Percentiles rank a stretch among this genome's conserved stretches.
Evolutionary conservation across 2,888 invertebrate species (phyloP).

Genomic region (Mimas tiliae): DNA sequence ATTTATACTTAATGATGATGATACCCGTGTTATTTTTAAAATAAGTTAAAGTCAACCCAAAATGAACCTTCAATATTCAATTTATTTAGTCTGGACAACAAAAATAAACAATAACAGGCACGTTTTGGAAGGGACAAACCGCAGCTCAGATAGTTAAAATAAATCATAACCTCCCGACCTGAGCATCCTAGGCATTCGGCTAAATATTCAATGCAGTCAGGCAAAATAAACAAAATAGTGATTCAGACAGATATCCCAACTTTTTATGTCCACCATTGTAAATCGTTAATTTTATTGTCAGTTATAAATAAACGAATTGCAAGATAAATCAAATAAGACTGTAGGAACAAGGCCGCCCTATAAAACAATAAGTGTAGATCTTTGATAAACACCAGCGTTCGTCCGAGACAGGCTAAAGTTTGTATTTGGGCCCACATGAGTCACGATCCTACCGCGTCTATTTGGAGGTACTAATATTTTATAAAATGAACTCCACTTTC

Average conservation of each 20-base stretch:
- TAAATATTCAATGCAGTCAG: conserved; percentile 41
- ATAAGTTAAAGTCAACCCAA: conserved; percentile 17
- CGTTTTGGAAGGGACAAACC: conserved; percentile 39
- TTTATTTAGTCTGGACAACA: conserved; percentile 23
- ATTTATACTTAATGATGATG: conserved; percentile 11
- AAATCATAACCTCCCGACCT: conserved; percentile 38
- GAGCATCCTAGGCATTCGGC: conserved; percentile 36
- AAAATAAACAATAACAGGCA: conserved; percentile 36
- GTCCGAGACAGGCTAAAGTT: conserved; percentile 25
- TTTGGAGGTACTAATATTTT: conserved; percentile 8
- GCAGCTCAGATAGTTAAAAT: conserved; percentile 42
- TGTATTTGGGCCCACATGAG: conserved; percentile 30
- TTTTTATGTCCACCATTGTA: conserved; percentile 50
- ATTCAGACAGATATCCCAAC: conserved; percentile 45
- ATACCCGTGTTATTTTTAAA: background rate
- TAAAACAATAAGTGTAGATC: conserved; percentile 27
- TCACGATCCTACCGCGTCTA: conserved; percentile 29
- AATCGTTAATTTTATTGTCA: conserved; percentile 58
- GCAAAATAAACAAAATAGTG: conserved; percentile 39
- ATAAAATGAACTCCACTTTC: conserved; percentile 4
- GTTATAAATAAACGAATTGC: conserved; percentile 55
- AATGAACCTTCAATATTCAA: conserved; percentile 23
- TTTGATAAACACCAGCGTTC: conserved; percentile 25
- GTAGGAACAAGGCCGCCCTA: conserved; percentile 26
- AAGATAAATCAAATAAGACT: conserved; percentile 55